Evolutionary conservation across 2,888 invertebrate genomes (phyloP), one percentile per base, ranked within the genome.

Genomic region (Acleris cristana): DNA sequence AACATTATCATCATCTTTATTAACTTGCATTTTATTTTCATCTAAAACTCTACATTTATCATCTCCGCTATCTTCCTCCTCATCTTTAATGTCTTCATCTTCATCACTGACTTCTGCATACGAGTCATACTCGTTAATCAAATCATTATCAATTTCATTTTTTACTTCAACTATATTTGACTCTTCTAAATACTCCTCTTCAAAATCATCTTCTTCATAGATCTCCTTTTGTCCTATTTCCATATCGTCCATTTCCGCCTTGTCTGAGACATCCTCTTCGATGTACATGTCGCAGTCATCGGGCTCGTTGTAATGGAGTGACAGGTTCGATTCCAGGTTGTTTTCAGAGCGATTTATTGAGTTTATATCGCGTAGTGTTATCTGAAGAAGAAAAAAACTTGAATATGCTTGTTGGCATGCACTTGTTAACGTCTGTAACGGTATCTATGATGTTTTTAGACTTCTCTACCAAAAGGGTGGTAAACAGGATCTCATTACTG

Each of bases 361-460:
- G 69, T 83, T 85, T 18, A 90, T 74, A 7, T 87, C 85, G 7
- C 80, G 74, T 16, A 86, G 69, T 70, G 85, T 85, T 26, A 90
- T 76, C 90, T 89, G 82, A 10, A 75, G 77, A 40, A 14, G 14
- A 34, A 30, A 26, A 26, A 1, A 26, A 5, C 1, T 26, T 1
- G 19, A 53, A 70, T 3, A 59, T 63, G 14, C 52, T n/a, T n/a
- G 61, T 18, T 40, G 10, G 10, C 14, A 14, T 26, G 26, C 26
- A 40, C 0, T 1, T 3, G 12, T 14, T 0, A 6, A 40, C 6
- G 6, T 10, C 40, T 40, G 12, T 3, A 26, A 26, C 26, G 26
- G 26, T 26, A 26, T 26, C 26, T 26, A 26, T 26, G 26, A 26
- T 26, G 26, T 26, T 2, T 26, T 21, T 21, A 21, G 2, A 21